phyloP scores from a whole-genome alignment of 2,888 invertebrate genomes.

The Plagiodera versicolora region DNA sequence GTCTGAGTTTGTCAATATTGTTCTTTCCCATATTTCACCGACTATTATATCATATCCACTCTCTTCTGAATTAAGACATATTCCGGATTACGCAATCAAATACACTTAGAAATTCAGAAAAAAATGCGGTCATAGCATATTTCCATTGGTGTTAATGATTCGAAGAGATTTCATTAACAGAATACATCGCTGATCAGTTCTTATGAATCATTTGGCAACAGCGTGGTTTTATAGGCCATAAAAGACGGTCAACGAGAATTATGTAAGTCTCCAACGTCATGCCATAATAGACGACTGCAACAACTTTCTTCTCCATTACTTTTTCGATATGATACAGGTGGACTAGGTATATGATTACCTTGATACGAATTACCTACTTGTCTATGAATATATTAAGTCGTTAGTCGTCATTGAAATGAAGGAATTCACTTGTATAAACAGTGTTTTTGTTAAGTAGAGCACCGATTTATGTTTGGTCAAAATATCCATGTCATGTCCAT shows the following conservation, averaged over 20 bases:
- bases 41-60: too few relatives aligned
- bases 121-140: too few relatives aligned
- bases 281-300: slow-evolving; percentile 9
- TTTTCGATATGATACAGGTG: slow-evolving; percentile 9
- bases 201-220: slow-evolving; percentile 8
- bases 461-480: too few relatives aligned
- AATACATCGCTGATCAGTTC: neutral
- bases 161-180: neutral
- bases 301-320: slow-evolving; percentile 12
- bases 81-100: too few relatives aligned
- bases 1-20: too few relatives aligned
- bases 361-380: slow-evolving; percentile 21
- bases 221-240: neutral
- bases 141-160: neutral
- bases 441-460: too few relatives aligned
- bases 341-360: slow-evolving; percentile 16
- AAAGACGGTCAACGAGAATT: slow-evolving; percentile 1
- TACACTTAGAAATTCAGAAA: too few relatives aligned
- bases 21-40: too few relatives aligned
- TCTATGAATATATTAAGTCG: slow-evolving; percentile 12
- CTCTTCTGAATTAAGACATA: too few relatives aligned
- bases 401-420: neutral
- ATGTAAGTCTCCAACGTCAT: slow-evolving; percentile 7
- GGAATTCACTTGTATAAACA: too few relatives aligned
- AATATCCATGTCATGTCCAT: too few relatives aligned